These are phyloP conservation scores for Atractosteus spatula DNA, from an alignment of 2,113 vertebrate genomes.

Conservation along the genomic window DNA sequence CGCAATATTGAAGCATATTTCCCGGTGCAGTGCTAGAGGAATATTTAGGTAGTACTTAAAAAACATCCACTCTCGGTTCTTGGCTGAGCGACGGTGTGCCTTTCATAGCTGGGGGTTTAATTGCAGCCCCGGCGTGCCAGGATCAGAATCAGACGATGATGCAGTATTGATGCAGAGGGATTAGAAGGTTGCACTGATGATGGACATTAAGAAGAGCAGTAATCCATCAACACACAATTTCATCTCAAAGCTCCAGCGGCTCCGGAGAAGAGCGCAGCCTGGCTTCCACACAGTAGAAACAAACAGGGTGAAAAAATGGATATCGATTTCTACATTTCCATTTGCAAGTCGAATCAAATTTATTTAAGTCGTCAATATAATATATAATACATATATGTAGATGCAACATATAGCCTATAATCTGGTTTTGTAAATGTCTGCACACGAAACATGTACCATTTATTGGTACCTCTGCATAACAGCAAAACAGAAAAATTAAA, in stretches of 20 bases:
- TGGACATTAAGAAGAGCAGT: neutral
- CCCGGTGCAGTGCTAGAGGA: too few species aligned
- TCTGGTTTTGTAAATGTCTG: too few species aligned
- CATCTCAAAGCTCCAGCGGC: neutral
- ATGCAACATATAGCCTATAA: too few species aligned
- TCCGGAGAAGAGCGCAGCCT: neutral
- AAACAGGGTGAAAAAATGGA: neutral
- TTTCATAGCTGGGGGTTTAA: constrained; percentile 12
- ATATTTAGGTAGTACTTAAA: too few species aligned
- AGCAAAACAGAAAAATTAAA: too few species aligned
- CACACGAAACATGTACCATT: too few species aligned
- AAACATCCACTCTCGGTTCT: too few species aligned
- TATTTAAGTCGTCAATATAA: too few species aligned
- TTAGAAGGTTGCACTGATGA: neutral
- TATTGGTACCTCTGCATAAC: too few species aligned
- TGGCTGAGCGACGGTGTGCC: neutral
- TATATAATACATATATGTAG: too few species aligned
- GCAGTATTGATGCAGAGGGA: constrained; percentile 12
- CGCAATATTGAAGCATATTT: too few species aligned
- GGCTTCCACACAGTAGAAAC: neutral
- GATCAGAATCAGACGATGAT: constrained; percentile 7
- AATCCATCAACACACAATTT: constrained; percentile 8
- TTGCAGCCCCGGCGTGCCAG: neutral
- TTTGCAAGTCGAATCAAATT: too few species aligned
- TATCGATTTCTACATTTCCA: neutral